Evolutionary conservation across 2,888 invertebrate genomes (phyloP).

Genomic region (Oasisia sp.): DNA sequence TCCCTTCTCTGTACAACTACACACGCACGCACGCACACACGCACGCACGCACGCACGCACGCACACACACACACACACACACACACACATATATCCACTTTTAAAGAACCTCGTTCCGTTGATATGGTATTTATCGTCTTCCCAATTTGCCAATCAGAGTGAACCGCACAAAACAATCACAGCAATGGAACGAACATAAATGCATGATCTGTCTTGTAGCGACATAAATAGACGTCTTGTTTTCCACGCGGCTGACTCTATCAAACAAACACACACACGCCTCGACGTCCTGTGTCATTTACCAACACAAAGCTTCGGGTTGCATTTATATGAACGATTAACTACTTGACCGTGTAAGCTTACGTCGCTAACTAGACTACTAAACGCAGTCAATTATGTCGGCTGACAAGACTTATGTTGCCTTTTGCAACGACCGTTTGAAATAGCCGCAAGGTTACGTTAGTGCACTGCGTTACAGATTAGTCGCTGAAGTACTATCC

Average conservation of each 20-base stretch:
- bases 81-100: too few species aligned
- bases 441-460: not conserved
- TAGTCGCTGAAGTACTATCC: not conserved
- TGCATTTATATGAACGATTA: not conserved
- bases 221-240: not conserved
- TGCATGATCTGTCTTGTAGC: not conserved
- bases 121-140: not conserved
- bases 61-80: too few species aligned
- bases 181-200: not conserved
- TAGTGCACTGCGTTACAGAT: not conserved
- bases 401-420: not conserved
- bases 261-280: not conserved
- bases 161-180: not conserved
- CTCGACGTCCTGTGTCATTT: not conserved
- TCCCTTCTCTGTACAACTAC: too few species aligned
- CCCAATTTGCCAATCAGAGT: not conserved
- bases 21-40: too few species aligned
- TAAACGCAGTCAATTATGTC: not conserved
- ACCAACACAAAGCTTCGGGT: not conserved
- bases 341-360: not conserved
- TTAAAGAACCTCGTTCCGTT: not conserved
- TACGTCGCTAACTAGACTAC: not conserved
- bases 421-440: not conserved
- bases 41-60: too few species aligned
- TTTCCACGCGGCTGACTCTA: not conserved